Conservation (phyloP, 2,888 invertebrate genomes). For the Phortica magna region DNA sequence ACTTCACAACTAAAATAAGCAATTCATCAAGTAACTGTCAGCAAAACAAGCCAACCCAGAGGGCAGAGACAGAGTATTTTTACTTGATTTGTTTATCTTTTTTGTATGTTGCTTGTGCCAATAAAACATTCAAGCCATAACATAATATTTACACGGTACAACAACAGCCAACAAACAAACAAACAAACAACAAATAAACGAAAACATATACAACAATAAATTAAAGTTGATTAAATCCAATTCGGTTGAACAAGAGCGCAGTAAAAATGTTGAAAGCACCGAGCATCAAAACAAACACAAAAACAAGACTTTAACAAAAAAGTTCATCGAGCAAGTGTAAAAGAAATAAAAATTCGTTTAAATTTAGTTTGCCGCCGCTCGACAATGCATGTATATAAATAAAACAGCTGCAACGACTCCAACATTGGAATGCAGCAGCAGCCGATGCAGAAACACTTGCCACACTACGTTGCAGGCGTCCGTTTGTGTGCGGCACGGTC, state of each 20-base stretch:
- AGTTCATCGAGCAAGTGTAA: background rate
- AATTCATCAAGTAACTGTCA: no score
- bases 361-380: slow-evolving; percentile 2
- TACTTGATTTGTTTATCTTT: no score
- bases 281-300: background rate
- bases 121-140: background rate
- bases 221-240: slow-evolving; percentile 32
- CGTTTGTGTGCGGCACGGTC: background rate
- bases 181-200: no score
- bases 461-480: background rate
- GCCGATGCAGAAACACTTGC: background rate
- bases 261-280: background rate
- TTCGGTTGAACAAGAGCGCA: background rate
- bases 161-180: background rate
- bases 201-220: slow-evolving; percentile 12
- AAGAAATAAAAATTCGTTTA: background rate
- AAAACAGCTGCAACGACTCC: slow-evolving; percentile 6
- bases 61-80: no score
- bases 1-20: no score
- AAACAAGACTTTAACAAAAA: background rate
- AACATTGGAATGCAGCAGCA: slow-evolving; percentile 6
- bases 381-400: background rate
- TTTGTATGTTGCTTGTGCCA: background rate
- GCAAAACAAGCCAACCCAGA: no score
- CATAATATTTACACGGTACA: background rate